Percentiles rank a stretch among this genome's conserved stretches.
These are phyloP conservation scores for Phodopus roborovskii DNA, from an alignment of 2,113 vertebrate species.

Conservation along the genomic window DNA sequence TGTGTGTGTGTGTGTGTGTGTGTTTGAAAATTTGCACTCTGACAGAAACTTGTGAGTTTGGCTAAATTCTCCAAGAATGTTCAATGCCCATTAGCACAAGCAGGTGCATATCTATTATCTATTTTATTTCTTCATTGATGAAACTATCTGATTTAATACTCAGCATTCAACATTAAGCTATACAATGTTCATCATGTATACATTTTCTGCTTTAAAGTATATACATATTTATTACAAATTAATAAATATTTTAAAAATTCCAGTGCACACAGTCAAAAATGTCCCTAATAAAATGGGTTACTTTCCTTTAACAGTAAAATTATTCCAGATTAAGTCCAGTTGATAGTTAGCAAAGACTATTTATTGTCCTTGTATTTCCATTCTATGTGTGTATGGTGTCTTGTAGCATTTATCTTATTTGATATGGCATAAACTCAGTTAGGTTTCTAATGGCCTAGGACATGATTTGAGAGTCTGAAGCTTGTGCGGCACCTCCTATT, in stretches of 20 bases:
- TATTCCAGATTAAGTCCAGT: conserved; percentile 5
- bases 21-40: neutral
- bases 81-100: neutral
- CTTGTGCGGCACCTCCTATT: neutral
- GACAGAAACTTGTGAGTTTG: neutral
- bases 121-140: conserved; percentile 22
- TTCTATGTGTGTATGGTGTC: conserved; percentile 25
- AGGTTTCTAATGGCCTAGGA: conserved; percentile 60
- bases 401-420: conserved; percentile 62
- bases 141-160: conserved; percentile 8
- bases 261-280: neutral
- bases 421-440: conserved; percentile 59
- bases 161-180: neutral
- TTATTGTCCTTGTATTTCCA: conserved; percentile 62
- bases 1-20: neutral
- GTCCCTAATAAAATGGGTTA: neutral
- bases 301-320: conserved; percentile 1
- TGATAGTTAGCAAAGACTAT: conserved; percentile 50
- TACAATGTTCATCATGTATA: neutral
- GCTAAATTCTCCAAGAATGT: conserved; percentile 19
- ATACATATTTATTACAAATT: neutral
- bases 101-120: neutral
- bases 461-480: conserved; percentile 40
- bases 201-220: neutral
- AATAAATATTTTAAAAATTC: neutral